Percentiles rank a stretch among this genome's conserved stretches.
Evolutionary conservation across 2,113 vertebrate species (phyloP).

Genomic region (Numenius arquata): DNA sequence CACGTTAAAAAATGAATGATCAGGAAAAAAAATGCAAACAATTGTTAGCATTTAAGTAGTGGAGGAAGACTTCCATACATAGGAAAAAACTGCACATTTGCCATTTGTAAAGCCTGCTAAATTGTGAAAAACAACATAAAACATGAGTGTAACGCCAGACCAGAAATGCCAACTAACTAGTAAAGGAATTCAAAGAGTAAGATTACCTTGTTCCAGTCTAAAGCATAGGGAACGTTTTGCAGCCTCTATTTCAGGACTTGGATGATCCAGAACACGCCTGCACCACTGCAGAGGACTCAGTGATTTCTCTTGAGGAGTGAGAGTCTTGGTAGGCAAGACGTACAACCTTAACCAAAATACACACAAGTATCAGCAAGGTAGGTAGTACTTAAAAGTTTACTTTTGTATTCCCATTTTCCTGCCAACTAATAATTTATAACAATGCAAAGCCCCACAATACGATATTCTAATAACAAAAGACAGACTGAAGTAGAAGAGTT

Average conservation of each 20-base stretch:
- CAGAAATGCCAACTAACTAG: neutral
- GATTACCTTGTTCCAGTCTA: constrained; percentile 94
- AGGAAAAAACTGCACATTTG: neutral
- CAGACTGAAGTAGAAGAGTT: neutral
- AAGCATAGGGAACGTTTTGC: constrained; percentile 91
- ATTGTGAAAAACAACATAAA: neutral
- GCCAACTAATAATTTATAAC: neutral
- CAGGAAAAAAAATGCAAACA: neutral
- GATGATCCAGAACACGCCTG: constrained; percentile 91
- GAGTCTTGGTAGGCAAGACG: constrained; percentile 80
- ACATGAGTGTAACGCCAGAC: neutral
- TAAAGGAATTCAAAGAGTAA: neutral
- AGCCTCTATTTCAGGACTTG: constrained; percentile 89
- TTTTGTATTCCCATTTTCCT: neutral
- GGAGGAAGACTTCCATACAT: neutral
- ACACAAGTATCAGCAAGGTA: constrained; percentile 9
- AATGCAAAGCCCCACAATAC: neutral
- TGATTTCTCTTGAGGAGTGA: constrained; percentile 67
- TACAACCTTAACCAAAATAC: constrained; percentile 86
- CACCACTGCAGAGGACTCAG: constrained; percentile 92
- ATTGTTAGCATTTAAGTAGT: neutral
- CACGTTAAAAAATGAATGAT: neutral
- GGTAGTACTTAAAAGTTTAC: fast-evolving
- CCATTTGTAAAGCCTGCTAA: neutral
- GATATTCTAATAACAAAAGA: neutral